Percentiles rank a stretch among this genome's conserved stretches.
Evolutionary conservation across 2,888 invertebrate species (phyloP).

Genomic region (Spodoptera littoralis): DNA sequence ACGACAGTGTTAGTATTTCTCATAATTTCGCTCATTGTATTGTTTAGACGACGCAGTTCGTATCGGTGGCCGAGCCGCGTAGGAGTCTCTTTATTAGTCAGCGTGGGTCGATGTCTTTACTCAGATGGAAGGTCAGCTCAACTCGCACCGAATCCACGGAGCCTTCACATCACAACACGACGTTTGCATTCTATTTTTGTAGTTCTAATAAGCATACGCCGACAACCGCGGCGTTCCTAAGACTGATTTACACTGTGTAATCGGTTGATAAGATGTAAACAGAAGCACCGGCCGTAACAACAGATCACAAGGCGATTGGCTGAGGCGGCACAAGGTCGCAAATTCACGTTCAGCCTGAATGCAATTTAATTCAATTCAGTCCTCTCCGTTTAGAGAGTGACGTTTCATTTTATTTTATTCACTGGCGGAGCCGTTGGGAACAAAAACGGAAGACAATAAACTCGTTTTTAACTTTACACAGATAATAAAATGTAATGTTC

Average conservation of each 20-base stretch:
- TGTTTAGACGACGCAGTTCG: slow-evolving; percentile 71
- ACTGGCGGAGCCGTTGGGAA: slow-evolving; percentile 67
- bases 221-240: slow-evolving; percentile 61
- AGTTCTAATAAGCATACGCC: slow-evolving; percentile 63
- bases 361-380: slow-evolving; percentile 67
- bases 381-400: slow-evolving; percentile 70
- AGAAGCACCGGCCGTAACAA: slow-evolving; percentile 80
- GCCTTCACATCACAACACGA: slow-evolving; percentile 63
- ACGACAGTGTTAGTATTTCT: slow-evolving; percentile 60
- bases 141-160: slow-evolving; percentile 65
- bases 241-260: slow-evolving; percentile 62
- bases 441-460: slow-evolving; percentile 68
- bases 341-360: slow-evolving; percentile 67
- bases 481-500: slow-evolving; percentile 39
- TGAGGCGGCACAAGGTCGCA: slow-evolving; percentile 71
- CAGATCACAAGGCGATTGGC: slow-evolving; percentile 68
- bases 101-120: slow-evolving; percentile 84
- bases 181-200: slow-evolving; percentile 68
- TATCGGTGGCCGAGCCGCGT: slow-evolving; percentile 70
- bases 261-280: slow-evolving; percentile 75
- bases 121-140: slow-evolving; percentile 80
- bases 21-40: slow-evolving; percentile 72
- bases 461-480: slow-evolving; percentile 63
- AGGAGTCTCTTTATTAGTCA: slow-evolving; percentile 81
- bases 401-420: slow-evolving; percentile 75